phyloP scores from a whole-genome alignment of 2,797 vertebrate genomes.

The Rhynchonycteris naso region DNA sequence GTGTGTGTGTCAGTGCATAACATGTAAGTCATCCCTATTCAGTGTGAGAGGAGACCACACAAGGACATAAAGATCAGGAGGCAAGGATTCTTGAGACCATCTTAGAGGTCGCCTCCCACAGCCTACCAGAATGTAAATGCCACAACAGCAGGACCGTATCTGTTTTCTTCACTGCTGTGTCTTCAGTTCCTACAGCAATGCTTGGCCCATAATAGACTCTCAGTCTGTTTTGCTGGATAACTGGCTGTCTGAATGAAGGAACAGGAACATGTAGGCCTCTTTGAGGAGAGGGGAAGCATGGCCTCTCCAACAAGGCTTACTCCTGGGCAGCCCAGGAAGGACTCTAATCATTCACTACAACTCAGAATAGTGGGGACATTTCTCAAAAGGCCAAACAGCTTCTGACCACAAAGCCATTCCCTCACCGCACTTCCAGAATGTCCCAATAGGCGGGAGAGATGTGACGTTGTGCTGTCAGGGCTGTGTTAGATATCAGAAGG shows the following conservation, averaged over 20 bases:
- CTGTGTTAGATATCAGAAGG: not conserved
- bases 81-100: too few relatives aligned
- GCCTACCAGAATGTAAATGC: not conserved
- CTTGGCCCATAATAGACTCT: not conserved
- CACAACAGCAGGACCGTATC: not conserved
- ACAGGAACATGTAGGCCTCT: too few relatives aligned
- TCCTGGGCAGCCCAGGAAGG: not conserved
- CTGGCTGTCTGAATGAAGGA: not conserved
- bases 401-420: not conserved
- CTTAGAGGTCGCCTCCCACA: fast-evolving
- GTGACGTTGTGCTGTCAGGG: fast-evolving
- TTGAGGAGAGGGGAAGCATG: too few relatives aligned
- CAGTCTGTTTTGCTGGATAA: too few relatives aligned
- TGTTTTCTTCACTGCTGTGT: not conserved
- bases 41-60: not conserved
- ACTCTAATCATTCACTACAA: fast-evolving
- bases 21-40: not conserved
- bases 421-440: not conserved
- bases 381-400: not conserved
- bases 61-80: not conserved
- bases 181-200: not conserved
- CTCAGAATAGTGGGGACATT: not conserved
- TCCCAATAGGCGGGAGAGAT: fast-evolving
- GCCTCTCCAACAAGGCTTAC: too few relatives aligned
- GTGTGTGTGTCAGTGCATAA: too few relatives aligned